Evolutionary conservation across 2,113 vertebrate genomes (phyloP).

Genomic region (Heterotis niloticus): DNA sequence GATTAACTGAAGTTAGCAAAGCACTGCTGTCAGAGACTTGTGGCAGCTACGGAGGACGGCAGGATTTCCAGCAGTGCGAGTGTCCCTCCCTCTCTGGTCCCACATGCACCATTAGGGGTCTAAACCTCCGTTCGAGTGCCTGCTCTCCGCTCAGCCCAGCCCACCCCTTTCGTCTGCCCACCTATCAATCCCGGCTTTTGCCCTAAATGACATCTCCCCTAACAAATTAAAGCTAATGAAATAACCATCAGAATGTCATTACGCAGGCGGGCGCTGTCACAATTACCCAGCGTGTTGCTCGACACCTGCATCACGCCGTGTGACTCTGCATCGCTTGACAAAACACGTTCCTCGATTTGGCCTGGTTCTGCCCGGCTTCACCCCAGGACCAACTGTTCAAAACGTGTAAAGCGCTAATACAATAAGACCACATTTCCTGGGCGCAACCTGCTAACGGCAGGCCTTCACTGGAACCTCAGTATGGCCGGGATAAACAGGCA

Average conservation of each 20-base stretch:
- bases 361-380: neutral
- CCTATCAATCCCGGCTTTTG: conserved; percentile 60
- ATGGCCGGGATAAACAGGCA: neutral
- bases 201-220: conserved; percentile 66
- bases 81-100: neutral
- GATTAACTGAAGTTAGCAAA: neutral
- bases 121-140: conserved; percentile 48
- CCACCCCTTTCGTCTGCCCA: conserved; percentile 49
- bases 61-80: neutral
- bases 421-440: conserved; percentile 7
- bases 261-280: conserved; percentile 42
- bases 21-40: neutral
- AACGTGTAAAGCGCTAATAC: conserved; percentile 18
- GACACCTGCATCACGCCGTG: conserved; percentile 54
- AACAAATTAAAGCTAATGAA: conserved; percentile 72
- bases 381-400: conserved; percentile 23
- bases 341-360: conserved; percentile 11
- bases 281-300: conserved; percentile 54
- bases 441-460: neutral
- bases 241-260: conserved; percentile 71
- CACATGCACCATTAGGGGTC: conserved; percentile 25
- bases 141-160: conserved; percentile 28
- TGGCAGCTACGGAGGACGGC: neutral
- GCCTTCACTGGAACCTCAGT: neutral
- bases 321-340: conserved; percentile 34